A percentile compares a stretch with the other conserved stretches of the same genome.
phyloP scores from a whole-genome alignment of 2,797 vertebrate species.

The Todus mexicanus region DNA sequence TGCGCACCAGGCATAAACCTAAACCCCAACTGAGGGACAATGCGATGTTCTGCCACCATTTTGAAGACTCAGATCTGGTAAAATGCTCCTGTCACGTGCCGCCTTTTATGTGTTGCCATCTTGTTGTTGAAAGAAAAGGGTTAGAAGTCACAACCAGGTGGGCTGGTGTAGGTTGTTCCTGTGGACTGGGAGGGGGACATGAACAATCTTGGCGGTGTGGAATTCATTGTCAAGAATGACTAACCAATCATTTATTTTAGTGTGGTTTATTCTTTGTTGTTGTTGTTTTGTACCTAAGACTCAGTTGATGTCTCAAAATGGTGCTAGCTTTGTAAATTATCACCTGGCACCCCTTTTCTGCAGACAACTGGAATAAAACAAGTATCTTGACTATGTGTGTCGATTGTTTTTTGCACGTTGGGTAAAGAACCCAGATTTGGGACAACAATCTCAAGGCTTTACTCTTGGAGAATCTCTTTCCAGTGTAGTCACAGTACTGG shows the following conservation, averaged over 20 bases:
- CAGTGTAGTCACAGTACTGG: background rate
- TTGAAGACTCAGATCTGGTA: background rate
- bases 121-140: background rate
- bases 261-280: background rate
- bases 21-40: background rate
- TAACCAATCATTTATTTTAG: background rate
- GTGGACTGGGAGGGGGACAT: too few relatives aligned
- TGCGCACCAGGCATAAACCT: background rate
- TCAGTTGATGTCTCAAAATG: background rate
- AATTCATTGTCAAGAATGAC: background rate
- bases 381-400: background rate
- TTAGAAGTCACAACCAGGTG: background rate
- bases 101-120: background rate
- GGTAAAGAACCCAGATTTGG: background rate
- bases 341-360: background rate
- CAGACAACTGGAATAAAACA: background rate
- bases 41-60: background rate
- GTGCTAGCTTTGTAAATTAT: background rate
- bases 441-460: background rate
- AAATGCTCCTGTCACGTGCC: background rate
- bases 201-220: background rate
- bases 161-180: background rate
- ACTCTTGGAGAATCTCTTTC: background rate
- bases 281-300: background rate
- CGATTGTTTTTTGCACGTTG: background rate